Base-by-base conservation (phyloP, 2,113 vertebrate species). In the Catharus bicknelli region DNA sequence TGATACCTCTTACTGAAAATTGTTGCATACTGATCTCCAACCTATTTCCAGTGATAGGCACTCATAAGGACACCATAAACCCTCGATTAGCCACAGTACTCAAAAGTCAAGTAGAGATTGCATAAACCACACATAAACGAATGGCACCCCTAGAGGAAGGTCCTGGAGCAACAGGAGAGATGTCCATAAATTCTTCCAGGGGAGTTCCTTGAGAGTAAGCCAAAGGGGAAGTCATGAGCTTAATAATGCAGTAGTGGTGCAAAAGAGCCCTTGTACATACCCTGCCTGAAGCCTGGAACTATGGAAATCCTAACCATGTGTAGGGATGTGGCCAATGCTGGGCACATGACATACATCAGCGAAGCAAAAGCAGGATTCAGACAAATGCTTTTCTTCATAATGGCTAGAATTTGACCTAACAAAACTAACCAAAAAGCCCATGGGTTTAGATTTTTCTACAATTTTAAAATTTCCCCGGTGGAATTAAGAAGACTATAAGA, bases 41-140 rank as follows among this genome's bases (percentile, higher is more conserved):
- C 29, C 54, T 53, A 5, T 26, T 27, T 34, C 13, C 58, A 83
- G 27, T 54, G 42, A 58, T 34, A 90, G 34, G 4, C 20, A 16
- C 54, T 76, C 29, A 27, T 55, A 83, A 80, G 34, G 58, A 58
- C 5, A 40, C 25, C 21, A 62, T 5, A 83, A 85, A 47, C 20
- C 10, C 21, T 45, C 0, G 0, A 55, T 68, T 43, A 70, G 7
- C 5, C 72, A 88, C 66, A 74, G 58, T 9, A 34, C 13, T 76
- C 3, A 30, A 45, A 59, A 87, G 54, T 69, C 20, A 32, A 32
- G 22, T 13, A 72, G 21, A 57, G 26, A 16, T 58, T 79, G 47
- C 20, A 11, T 26, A 48, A 62, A 30, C 3, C 40, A 26, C 36
- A 55, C 1, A 29, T 51, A 4, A 91, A 16, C 2, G n/a, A 30